phyloP scores from a whole-genome alignment of 2,113 vertebrate genomes.

The Clarias magur region DNA sequence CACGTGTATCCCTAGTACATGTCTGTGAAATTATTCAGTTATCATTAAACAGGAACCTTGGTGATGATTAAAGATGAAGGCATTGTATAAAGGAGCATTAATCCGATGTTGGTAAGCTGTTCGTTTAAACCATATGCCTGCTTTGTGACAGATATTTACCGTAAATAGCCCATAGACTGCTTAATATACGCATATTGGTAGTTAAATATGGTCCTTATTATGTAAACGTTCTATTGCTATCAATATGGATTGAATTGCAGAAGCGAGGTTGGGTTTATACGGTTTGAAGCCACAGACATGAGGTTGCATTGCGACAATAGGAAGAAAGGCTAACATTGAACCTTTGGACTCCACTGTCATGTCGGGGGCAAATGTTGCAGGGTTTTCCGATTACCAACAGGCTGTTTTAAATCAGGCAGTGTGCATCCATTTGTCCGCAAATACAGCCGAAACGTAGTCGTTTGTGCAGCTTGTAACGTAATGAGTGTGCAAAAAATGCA shows the following conservation, averaged over 20 bases:
- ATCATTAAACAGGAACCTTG: not conserved
- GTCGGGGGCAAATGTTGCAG: not conserved
- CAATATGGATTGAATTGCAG: not conserved
- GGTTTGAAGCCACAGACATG: not conserved
- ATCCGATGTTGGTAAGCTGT: too few relatives aligned
- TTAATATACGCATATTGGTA: not conserved
- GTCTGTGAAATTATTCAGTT: not conserved
- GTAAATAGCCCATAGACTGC: not conserved
- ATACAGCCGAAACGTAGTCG: not conserved
- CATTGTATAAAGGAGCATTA: not conserved
- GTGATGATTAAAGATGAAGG: not conserved
- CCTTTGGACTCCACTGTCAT: not conserved
- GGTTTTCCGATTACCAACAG: not conserved
- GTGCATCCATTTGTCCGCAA: not conserved
- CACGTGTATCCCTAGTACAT: not conserved
- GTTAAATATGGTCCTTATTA: not conserved
- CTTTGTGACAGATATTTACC: not conserved
- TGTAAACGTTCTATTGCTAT: not conserved
- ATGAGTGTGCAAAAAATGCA: not conserved
- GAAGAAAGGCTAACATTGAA: not conserved
- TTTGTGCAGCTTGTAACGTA: constrained; percentile 7
- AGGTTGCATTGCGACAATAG: not conserved
- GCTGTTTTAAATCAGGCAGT: not conserved
- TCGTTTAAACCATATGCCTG: not conserved
- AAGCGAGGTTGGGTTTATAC: too few relatives aligned